A percentile compares a stretch with the other conserved stretches of the same genome.
Evolutionary conservation across 1,140 invertebrate genomes (phyloP).

Genomic region (Marisa cornuarietis): DNA sequence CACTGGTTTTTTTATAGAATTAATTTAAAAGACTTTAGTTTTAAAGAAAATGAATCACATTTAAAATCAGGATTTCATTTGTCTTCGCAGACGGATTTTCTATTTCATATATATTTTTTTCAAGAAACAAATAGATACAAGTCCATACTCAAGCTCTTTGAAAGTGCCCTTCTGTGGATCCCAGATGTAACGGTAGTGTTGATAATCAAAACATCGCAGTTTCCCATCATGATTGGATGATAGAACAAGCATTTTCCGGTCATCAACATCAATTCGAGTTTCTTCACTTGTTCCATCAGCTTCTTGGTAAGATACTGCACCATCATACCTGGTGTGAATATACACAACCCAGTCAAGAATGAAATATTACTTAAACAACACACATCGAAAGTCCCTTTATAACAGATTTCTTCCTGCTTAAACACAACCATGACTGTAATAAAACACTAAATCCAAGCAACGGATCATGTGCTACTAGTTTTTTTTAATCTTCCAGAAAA

Average conservation of each 20-base stretch:
- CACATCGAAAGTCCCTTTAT: no score
- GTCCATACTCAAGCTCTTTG: slow-evolving; percentile 50
- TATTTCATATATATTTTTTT: no score
- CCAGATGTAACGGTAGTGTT: slow-evolving; percentile 62
- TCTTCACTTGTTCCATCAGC: slow-evolving; percentile 4
- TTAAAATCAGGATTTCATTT: not conserved
- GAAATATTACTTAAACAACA: no score
- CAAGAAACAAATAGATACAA: not conserved
- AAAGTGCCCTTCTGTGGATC: slow-evolving; percentile 40
- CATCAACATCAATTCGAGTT: slow-evolving; percentile 5
- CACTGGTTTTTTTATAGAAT: not conserved
- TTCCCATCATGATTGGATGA: slow-evolving; percentile 27
- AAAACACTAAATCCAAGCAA: no score
- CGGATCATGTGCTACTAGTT: no score
- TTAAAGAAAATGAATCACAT: not conserved
- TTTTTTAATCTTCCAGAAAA: no score
- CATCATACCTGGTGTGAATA: slow-evolving; percentile 4
- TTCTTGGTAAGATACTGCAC: slow-evolving; percentile 15
- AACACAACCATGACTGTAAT: no score
- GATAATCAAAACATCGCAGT: slow-evolving; percentile 55
- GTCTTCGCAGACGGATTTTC: not conserved
- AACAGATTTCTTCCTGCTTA: no score
- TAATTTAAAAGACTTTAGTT: not conserved
- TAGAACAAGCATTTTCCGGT: slow-evolving; percentile 12
- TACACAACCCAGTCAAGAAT: no score